Percentiles rank a stretch among this genome's conserved stretches.
Conservation (phyloP, 2,113 vertebrate species). For the Python bivittatus region DNA sequence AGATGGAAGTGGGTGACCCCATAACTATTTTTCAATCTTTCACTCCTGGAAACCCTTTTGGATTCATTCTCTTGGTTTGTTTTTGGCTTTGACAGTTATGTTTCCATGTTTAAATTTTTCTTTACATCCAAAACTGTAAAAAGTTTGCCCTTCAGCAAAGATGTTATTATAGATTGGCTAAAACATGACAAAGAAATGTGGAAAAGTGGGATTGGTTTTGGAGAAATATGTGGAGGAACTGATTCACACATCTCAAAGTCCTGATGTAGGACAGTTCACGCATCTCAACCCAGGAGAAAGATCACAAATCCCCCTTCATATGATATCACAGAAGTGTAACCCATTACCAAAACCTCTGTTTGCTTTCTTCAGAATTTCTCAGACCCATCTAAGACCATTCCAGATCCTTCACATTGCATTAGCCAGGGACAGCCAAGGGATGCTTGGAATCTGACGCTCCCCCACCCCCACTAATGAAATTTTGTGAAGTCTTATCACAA, state of each 20-base stretch:
- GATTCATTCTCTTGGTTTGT: too few species aligned
- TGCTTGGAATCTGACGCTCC: neutral
- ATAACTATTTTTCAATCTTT: too few species aligned
- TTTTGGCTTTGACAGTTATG: neutral
- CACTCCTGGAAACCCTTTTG: too few species aligned
- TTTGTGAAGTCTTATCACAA: neutral
- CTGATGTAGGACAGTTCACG: neutral
- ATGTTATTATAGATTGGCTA: neutral
- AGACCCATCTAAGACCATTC: neutral
- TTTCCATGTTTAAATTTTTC: neutral
- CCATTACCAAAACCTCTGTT: neutral
- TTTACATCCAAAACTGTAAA: neutral
- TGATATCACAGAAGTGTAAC: neutral
- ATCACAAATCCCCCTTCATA: neutral
- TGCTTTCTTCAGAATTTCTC: neutral
- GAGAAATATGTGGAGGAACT: neutral
- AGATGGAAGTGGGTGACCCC: neutral
- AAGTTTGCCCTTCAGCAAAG: neutral
- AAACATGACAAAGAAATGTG: neutral
- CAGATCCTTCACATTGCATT: neutral
- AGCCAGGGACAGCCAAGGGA: neutral
- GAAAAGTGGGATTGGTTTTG: neutral
- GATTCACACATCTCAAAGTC: neutral
- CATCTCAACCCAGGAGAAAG: neutral
- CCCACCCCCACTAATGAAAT: neutral